Conservation (phyloP, 2,888 invertebrate genomes). For the Amorpha juglandis region DNA sequence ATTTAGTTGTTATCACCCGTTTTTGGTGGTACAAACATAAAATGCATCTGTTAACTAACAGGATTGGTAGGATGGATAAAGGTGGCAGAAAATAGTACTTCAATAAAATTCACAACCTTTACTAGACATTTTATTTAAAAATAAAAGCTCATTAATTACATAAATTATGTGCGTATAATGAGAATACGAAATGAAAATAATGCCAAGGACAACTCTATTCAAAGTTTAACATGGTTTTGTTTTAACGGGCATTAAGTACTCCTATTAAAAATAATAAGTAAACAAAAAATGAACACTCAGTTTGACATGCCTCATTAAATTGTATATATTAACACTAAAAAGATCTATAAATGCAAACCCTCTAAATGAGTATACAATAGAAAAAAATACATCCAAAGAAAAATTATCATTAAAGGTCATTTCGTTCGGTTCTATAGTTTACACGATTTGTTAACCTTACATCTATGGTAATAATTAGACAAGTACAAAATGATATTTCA, state of each 20-base stretch:
- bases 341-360: slow-evolving; percentile 83
- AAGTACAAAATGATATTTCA: slow-evolving; percentile 84
- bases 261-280: slow-evolving; percentile 72
- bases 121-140: slow-evolving; percentile 81
- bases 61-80: no score
- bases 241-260: slow-evolving; percentile 57
- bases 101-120: slow-evolving; percentile 41
- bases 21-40: neutral
- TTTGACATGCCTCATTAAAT: slow-evolving; percentile 64
- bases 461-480: slow-evolving; percentile 81
- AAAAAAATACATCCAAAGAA: slow-evolving; percentile 81
- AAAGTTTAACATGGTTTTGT: slow-evolving; percentile 69
- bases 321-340: slow-evolving; percentile 74
- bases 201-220: slow-evolving; percentile 56
- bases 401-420: slow-evolving; percentile 72
- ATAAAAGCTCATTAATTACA: slow-evolving; percentile 80
- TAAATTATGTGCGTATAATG: slow-evolving; percentile 79
- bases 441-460: slow-evolving; percentile 81
- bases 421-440: slow-evolving; percentile 77
- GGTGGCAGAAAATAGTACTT: neutral
- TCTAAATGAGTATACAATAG: slow-evolving; percentile 79
- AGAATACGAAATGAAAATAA: slow-evolving; percentile 61
- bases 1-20: no score
- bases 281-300: slow-evolving; percentile 50
- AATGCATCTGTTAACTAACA: neutral